Evolutionary conservation across 2,113 vertebrate genomes (phyloP).

Genomic region (Pelecanus crispus): DNA sequence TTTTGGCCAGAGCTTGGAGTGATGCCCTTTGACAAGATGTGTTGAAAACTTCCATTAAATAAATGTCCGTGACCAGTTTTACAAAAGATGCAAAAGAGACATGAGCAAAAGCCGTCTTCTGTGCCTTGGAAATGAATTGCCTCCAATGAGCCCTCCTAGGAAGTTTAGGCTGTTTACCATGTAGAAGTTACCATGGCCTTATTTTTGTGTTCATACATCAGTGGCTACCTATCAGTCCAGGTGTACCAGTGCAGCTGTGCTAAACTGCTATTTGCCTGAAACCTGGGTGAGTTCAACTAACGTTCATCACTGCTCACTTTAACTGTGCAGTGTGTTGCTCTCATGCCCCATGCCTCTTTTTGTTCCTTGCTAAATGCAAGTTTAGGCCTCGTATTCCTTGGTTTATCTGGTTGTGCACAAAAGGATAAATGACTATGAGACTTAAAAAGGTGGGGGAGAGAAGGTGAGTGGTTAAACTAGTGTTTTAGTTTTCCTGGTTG

Average conservation of each 20-base stretch:
- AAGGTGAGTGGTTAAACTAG: background rate
- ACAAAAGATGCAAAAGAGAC: background rate
- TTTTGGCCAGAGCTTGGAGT: background rate
- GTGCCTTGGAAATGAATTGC: background rate
- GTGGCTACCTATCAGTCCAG: background rate
- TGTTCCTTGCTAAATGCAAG: background rate
- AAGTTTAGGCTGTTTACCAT: background rate
- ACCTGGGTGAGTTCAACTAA: background rate
- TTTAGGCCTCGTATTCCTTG: background rate
- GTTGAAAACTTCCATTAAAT: background rate
- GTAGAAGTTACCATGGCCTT: background rate
- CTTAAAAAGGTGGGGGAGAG: background rate
- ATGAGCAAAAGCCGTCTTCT: background rate
- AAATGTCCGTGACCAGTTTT: background rate
- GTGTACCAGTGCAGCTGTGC: background rate
- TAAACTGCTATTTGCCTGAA: background rate
- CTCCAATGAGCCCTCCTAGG: background rate
- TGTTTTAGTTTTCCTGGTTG: background rate
- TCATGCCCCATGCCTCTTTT: fast-evolving
- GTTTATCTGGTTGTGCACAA: background rate
- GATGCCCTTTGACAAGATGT: background rate
- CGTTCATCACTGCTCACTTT: fast-evolving
- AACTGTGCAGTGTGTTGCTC: fast-evolving
- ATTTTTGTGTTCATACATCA: background rate
- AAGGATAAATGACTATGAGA: background rate